Conservation (phyloP, 2,113 vertebrate species). For the Cervus canadensis region DNA sequence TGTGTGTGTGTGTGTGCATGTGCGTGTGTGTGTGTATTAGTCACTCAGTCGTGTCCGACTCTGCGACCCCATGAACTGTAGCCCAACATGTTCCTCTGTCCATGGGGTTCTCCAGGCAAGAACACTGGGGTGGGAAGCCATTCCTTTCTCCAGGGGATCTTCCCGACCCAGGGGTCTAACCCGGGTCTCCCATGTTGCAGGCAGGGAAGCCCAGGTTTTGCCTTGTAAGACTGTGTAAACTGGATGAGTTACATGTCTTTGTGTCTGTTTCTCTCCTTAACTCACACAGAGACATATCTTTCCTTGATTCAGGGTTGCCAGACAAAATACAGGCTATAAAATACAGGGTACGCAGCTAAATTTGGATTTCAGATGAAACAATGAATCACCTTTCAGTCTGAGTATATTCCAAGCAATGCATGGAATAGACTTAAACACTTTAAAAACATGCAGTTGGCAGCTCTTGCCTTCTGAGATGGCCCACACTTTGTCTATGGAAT, state of each 20-base stretch:
- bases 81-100: neutral
- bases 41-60: neutral
- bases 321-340: slow-evolving; percentile 15
- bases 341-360: neutral
- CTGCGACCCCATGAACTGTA: neutral
- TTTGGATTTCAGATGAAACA: neutral
- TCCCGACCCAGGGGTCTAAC: neutral
- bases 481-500: neutral
- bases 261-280: neutral
- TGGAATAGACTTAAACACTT: neutral
- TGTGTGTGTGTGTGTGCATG: too few relatives aligned
- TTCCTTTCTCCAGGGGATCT: neutral
- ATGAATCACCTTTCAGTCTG: neutral
- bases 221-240: neutral
- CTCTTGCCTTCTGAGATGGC: neutral
- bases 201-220: neutral
- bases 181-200: neutral
- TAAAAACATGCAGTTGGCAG: neutral
- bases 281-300: neutral
- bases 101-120: neutral
- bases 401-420: neutral
- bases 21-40: neutral
- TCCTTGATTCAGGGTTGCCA: neutral
- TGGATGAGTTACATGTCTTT: neutral
- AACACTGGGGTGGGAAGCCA: neutral